Percentiles rank a stretch among this genome's conserved stretches.
These are phyloP conservation scores for Engraulis encrasicolus DNA, from an alignment of 2,113 vertebrate genomes.

Conservation along the genomic window DNA sequence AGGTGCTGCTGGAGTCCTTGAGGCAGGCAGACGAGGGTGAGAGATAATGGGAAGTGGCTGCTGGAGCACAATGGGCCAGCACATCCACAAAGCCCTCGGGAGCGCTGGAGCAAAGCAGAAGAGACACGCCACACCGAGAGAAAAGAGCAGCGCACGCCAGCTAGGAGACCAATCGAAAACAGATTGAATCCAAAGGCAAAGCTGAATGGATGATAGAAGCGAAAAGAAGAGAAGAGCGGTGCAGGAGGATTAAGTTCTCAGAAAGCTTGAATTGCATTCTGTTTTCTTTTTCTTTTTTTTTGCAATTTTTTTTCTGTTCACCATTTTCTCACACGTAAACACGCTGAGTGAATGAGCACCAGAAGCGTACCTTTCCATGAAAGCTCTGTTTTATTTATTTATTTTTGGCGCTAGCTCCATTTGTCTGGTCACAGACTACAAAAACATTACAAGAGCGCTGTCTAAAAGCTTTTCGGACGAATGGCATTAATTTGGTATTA, in stretches of 20 bases:
- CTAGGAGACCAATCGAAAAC: neutral
- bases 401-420: neutral
- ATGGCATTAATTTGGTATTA: slow-evolving; percentile 13
- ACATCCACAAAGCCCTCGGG: neutral
- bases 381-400: neutral
- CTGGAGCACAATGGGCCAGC: neutral
- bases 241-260: neutral
- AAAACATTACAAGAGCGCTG: slow-evolving; percentile 2
- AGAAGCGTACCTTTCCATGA: neutral
- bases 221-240: neutral
- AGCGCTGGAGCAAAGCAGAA: neutral
- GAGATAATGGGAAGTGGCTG: slow-evolving; percentile 39
- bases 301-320: neutral
- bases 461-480: slow-evolving; percentile 26
- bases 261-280: neutral
- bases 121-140: neutral
- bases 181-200: neutral
- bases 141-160: neutral
- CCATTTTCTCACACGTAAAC: neutral
- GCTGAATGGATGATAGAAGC: neutral
- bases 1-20: no score
- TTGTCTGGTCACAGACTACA: neutral
- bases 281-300: neutral
- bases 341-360: neutral
- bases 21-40: slow-evolving; percentile 29